phyloP scores from a whole-genome alignment of 2,113 vertebrate species.

The Parus major region DNA sequence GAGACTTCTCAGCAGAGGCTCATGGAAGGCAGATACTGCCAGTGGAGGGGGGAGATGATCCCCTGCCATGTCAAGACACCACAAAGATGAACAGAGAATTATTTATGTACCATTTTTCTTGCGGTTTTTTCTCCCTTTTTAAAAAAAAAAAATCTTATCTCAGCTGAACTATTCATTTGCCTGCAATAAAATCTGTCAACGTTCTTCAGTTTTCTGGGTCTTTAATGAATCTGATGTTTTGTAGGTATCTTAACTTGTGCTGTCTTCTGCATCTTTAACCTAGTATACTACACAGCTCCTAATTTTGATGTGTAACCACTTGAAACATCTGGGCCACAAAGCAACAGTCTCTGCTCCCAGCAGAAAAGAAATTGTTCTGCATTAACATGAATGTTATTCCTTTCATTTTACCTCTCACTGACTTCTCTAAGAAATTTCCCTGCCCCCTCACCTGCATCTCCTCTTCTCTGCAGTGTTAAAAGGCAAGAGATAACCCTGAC shows the following conservation, averaged over 20 bases:
- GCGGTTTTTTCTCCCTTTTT: accelerated
- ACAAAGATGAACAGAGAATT: neutral
- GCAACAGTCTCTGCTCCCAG: neutral
- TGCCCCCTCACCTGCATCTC: neutral
- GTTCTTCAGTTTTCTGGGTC: neutral
- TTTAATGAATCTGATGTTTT: neutral
- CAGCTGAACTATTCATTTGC: neutral
- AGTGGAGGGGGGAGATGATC: neutral
- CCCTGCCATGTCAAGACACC: neutral
- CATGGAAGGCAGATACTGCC: neutral
- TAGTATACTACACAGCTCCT: neutral
- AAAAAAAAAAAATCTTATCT: neutral
- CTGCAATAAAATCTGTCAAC: neutral
- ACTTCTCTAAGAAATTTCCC: neutral
- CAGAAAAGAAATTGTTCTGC: neutral
- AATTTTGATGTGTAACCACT: neutral
- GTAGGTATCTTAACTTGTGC: neutral
- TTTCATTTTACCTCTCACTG: neutral
- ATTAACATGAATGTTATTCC: neutral
- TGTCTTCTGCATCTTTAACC: neutral
- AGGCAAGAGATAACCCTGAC: neutral
- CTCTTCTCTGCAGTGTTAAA: neutral
- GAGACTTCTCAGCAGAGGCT: neutral
- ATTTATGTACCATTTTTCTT: neutral
- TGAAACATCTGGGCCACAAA: neutral